Percentiles rank a stretch among this genome's conserved stretches.
phyloP scores from a whole-genome alignment of 1,140 invertebrate genomes.

The Bombus terrestris region DNA sequence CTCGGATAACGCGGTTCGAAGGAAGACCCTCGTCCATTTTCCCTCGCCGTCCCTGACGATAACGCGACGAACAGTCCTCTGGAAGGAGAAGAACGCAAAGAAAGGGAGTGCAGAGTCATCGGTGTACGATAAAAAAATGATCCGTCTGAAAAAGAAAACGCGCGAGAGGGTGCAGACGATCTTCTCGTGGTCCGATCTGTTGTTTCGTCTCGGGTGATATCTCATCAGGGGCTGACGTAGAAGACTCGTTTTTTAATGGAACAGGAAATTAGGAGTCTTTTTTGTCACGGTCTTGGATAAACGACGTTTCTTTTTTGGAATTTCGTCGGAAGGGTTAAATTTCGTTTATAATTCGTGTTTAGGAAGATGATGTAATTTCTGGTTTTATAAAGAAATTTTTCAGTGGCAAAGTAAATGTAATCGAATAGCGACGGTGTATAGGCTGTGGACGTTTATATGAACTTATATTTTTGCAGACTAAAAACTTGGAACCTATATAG shows the following conservation, averaged over 20 bases:
- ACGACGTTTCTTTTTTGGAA: neutral
- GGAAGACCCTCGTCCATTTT: constrained; percentile 59
- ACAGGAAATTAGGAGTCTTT: constrained; percentile 29
- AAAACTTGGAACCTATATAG: too few relatives aligned
- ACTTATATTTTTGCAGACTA: too few relatives aligned
- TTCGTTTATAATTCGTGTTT: neutral
- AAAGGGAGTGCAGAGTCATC: constrained; percentile 73
- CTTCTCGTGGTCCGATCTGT: constrained; percentile 30
- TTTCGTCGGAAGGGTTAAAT: neutral
- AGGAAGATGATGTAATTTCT: neutral
- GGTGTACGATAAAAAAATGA: constrained; percentile 74
- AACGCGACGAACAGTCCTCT: constrained; percentile 18
- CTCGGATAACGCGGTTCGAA: constrained; percentile 69
- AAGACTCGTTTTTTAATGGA: constrained; percentile 14
- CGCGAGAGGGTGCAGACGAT: constrained; percentile 24
- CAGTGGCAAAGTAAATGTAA: too few relatives aligned
- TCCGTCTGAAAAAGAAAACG: constrained; percentile 50
- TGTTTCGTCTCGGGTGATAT: constrained; percentile 20
- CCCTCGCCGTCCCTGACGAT: constrained; percentile 43
- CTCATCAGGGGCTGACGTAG: constrained; percentile 20
- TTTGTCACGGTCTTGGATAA: neutral
- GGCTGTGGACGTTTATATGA: too few relatives aligned
- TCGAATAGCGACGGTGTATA: too few relatives aligned
- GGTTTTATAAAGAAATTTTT: neutral
- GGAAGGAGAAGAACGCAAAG: constrained; percentile 14